Conservation (phyloP, 1,140 invertebrate species). For the Bilobella aurantiaca region DNA sequence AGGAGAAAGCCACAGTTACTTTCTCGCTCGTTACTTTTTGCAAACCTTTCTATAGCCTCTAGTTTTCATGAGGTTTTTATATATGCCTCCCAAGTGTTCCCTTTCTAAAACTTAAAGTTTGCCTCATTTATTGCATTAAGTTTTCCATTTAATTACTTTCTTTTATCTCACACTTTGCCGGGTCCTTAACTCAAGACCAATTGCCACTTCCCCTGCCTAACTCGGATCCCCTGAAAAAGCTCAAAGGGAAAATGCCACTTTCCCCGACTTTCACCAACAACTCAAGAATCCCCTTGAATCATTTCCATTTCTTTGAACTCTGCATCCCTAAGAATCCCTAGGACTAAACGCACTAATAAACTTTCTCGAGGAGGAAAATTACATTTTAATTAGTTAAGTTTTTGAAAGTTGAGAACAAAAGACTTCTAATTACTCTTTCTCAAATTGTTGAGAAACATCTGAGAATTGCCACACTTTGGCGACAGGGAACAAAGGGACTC, state of each 20-base stretch:
- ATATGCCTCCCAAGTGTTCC: no score
- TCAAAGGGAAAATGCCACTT: neutral
- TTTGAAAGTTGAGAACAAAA: neutral
- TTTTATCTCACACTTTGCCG: slow-evolving; percentile 7
- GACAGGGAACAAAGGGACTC: neutral
- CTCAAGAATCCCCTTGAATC: neutral
- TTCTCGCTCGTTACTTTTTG: no score
- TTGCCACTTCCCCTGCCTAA: neutral
- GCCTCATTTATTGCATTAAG: slow-evolving; percentile 1
- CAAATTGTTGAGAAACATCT: neutral
- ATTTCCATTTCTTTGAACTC: neutral
- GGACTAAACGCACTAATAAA: neutral
- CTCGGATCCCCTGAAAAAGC: neutral
- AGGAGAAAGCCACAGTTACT: no score
- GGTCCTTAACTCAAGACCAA: neutral
- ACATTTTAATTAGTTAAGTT: slow-evolving; percentile 1
- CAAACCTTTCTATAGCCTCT: no score
- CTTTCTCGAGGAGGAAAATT: neutral
- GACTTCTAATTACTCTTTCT: neutral
- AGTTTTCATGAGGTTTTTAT: no score
- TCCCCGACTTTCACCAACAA: no score
- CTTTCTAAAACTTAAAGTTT: neutral
- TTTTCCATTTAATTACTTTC: slow-evolving; percentile 9
- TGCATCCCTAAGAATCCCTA: neutral
- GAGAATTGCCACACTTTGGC: neutral